Percentiles rank a stretch among this genome's conserved stretches.
Evolutionary conservation across 2,113 vertebrate genomes (phyloP).

Genomic region (Cariama cristata): DNA sequence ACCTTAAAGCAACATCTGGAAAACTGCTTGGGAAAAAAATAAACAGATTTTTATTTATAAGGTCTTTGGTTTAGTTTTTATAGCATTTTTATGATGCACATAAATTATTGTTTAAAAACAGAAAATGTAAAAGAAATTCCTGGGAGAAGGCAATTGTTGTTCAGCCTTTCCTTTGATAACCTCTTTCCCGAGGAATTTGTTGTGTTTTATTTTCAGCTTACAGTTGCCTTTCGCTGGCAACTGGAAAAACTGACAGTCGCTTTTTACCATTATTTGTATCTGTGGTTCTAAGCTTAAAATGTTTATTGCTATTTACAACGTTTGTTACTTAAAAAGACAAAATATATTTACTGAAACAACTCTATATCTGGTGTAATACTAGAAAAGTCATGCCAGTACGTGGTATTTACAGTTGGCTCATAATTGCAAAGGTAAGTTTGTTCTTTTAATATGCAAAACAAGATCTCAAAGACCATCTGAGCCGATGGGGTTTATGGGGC

Average conservation of each 20-base stretch:
- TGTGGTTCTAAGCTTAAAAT: not conserved
- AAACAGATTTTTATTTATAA: conserved; percentile 1
- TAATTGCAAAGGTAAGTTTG: not conserved
- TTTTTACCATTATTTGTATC: not conserved
- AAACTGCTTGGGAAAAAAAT: not conserved
- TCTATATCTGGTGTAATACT: accelerated
- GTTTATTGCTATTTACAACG: not conserved
- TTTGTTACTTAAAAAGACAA: not conserved
- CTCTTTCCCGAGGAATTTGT: not conserved
- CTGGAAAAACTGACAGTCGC: not conserved
- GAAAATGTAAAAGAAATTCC: not conserved
- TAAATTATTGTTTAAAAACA: conserved; percentile 31
- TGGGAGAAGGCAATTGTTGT: not conserved
- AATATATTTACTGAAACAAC: not conserved
- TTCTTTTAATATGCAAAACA: accelerated
- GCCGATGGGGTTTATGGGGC: accelerated
- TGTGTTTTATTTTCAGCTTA: not conserved
- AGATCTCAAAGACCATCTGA: accelerated
- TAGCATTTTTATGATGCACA: not conserved
- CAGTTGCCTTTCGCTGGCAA: not conserved
- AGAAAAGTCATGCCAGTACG: accelerated
- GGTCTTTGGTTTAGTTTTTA: not conserved
- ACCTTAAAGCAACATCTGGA: not conserved
- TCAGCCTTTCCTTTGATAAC: not conserved
- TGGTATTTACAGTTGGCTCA: accelerated